Conservation (phyloP, 2,797 vertebrate genomes). For the Myotis daubentonii region DNA sequence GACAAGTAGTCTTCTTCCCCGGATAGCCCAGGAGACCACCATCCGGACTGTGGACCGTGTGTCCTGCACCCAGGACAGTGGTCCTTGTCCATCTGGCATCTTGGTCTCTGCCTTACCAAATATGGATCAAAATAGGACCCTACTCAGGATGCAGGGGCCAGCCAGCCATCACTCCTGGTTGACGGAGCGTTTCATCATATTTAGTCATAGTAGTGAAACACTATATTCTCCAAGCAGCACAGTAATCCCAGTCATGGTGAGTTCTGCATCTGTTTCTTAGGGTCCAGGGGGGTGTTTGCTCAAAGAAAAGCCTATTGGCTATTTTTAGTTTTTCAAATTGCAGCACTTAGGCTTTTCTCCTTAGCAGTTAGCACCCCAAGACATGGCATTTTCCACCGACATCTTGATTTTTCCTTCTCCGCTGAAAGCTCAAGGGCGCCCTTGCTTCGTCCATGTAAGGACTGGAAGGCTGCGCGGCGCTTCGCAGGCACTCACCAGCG, state of each 20-base stretch:
- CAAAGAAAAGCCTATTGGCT: neutral
- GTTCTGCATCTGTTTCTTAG: neutral
- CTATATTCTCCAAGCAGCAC: neutral
- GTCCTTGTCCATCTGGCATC: neutral
- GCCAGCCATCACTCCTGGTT: neutral
- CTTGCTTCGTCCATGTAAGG: neutral
- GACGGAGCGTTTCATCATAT: neutral
- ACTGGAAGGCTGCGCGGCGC: neutral
- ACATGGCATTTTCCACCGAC: neutral
- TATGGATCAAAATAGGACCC: neutral
- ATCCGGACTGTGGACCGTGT: neutral
- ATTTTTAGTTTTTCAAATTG: neutral
- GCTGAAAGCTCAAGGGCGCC: neutral
- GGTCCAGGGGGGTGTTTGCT: neutral
- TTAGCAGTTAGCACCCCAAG: neutral
- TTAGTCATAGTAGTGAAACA: neutral
- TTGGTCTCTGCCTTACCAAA: neutral
- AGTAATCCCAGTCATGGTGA: neutral
- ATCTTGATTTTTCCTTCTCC: neutral
- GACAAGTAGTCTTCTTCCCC: neutral
- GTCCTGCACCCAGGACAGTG: neutral
- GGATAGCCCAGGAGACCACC: neutral
- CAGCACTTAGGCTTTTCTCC: neutral
- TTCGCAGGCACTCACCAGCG: neutral
- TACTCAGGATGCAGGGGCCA: neutral